Percentiles rank a stretch among this genome's conserved stretches.
These are phyloP conservation scores for Tachycineta bicolor DNA, from an alignment of 2,113 vertebrate genomes.

Conservation along the genomic window DNA sequence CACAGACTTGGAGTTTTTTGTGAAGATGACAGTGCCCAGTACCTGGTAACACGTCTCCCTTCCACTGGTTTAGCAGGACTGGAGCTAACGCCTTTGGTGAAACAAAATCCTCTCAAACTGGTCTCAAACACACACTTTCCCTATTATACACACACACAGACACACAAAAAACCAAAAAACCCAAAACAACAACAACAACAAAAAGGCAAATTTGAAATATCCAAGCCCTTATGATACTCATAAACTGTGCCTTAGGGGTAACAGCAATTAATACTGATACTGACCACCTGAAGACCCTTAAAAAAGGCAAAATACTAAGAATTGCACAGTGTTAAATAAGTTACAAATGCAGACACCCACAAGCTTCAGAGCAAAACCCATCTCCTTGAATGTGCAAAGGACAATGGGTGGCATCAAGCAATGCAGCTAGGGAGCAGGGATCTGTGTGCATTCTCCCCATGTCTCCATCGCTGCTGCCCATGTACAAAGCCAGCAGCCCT, in stretches of 20 bases:
- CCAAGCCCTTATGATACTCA: background rate
- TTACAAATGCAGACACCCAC: background rate
- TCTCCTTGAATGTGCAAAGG: background rate
- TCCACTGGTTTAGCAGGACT: background rate
- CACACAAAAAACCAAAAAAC: too few relatives aligned
- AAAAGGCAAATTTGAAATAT: background rate
- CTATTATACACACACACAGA: background rate
- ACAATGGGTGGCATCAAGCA: background rate
- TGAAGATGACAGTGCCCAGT: background rate
- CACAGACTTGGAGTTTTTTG: background rate
- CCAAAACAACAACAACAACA: too few relatives aligned
- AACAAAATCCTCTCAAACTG: background rate
- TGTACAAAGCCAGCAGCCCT: background rate
- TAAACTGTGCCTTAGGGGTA: background rate
- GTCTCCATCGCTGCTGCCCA: background rate
- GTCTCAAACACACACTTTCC: background rate
- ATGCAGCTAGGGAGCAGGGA: background rate
- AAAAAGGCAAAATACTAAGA: background rate
- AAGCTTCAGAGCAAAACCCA: background rate
- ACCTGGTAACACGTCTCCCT: background rate
- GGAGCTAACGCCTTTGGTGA: background rate
- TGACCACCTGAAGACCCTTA: background rate
- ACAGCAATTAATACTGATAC: background rate
- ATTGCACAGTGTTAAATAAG: background rate
- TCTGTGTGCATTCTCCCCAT: background rate